Conservation (phyloP, 2,888 invertebrate species). For the Plebejus melissa region DNA sequence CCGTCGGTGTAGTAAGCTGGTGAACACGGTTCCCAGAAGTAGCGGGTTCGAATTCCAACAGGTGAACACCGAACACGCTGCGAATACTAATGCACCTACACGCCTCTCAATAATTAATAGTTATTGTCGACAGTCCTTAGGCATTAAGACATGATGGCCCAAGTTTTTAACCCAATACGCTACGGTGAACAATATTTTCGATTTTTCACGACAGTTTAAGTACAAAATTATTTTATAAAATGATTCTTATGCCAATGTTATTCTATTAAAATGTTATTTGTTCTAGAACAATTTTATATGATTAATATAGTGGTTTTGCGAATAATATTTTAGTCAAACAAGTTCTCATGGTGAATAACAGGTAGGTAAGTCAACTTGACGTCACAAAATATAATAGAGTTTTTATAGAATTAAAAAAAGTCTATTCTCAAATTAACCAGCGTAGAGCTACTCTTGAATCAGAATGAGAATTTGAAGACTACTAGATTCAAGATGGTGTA, state of each 20-base stretch:
- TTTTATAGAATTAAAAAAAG: not conserved
- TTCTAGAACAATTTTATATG: not conserved
- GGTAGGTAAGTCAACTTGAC: not conserved
- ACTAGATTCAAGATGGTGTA: too few relatives aligned
- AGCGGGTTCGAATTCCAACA: constrained; percentile 20
- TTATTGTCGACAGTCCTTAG: not conserved
- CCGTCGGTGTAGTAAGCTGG: not conserved
- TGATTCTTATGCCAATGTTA: not conserved
- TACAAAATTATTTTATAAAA: not conserved
- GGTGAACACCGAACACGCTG: not conserved
- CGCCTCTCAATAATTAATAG: not conserved
- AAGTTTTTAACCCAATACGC: not conserved
- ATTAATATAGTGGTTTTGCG: not conserved
- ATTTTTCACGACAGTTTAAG: not conserved
- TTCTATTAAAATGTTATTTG: not conserved
- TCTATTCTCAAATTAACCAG: too few relatives aligned
- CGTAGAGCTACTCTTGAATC: too few relatives aligned
- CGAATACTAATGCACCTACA: not conserved
- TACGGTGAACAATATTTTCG: not conserved
- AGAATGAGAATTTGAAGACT: too few relatives aligned
- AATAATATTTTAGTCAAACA: constrained; percentile 6
- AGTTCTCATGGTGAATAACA: not conserved
- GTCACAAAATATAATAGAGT: not conserved
- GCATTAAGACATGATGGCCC: not conserved
- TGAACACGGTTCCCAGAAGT: constrained; percentile 11